Evolutionary conservation across 2,113 vertebrate genomes (phyloP).

Genomic region (Paedocypris sp.): DNA sequence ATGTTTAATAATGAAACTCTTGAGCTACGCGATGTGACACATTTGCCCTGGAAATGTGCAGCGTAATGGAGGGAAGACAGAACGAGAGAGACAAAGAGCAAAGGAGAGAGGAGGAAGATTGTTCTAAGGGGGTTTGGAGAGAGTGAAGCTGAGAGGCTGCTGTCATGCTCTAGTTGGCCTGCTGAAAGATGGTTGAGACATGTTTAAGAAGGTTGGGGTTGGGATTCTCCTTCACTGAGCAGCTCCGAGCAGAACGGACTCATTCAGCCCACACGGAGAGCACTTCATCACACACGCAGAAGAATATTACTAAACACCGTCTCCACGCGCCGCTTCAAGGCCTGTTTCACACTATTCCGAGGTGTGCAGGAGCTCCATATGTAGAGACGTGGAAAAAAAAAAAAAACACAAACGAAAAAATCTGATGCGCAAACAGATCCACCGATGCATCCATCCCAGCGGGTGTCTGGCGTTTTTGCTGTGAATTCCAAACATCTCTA

Average conservation of each 20-base stretch:
- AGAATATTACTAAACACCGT: background rate
- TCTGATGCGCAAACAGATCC: background rate
- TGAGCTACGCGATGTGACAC: slow-evolving; percentile 13
- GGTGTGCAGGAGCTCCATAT: background rate
- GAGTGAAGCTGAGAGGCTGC: slow-evolving; percentile 14
- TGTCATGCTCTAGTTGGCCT: slow-evolving; percentile 31
- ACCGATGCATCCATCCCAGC: background rate
- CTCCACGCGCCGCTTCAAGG: background rate
- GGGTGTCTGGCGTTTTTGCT: no score
- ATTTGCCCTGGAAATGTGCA: slow-evolving; percentile 4
- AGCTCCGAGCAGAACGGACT: slow-evolving; percentile 3
- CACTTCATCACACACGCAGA: background rate
- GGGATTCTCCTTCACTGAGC: slow-evolving; percentile 19
- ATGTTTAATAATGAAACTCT: slow-evolving; percentile 1
- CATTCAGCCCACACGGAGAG: slow-evolving; percentile 1
- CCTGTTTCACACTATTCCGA: background rate
- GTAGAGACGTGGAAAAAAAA: background rate
- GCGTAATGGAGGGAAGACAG: background rate
- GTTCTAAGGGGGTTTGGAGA: slow-evolving; percentile 5
- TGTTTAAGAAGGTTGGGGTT: slow-evolving; percentile 11
- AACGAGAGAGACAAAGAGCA: background rate
- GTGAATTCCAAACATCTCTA: no score
- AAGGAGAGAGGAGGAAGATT: background rate
- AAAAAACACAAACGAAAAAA: no score
- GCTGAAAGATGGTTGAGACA: slow-evolving; percentile 24